These are phyloP conservation scores for Echiichthys vipera DNA, from an alignment of 2,797 vertebrate genomes.

Conservation along the genomic window DNA sequence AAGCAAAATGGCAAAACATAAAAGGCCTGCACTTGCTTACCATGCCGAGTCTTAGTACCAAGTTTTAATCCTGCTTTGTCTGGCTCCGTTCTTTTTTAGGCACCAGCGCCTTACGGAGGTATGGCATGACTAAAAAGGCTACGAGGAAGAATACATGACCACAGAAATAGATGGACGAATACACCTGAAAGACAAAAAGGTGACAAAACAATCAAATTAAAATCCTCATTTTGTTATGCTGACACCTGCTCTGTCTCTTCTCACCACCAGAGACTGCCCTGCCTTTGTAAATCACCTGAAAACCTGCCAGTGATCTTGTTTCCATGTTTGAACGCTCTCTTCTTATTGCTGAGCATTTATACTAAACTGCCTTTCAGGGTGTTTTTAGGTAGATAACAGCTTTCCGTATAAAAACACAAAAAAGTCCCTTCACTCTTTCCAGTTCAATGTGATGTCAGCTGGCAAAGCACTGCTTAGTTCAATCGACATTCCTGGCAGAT, in stretches of 20 bases:
- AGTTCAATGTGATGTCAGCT: not conserved
- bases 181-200: conserved; percentile 87
- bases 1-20: not conserved
- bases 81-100: conserved; percentile 84
- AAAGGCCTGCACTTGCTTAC: conserved; percentile 48
- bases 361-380: not conserved
- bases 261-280: not conserved
- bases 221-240: not conserved
- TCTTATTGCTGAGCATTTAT: not conserved
- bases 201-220: not conserved
- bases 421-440: not conserved
- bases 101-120: conserved; percentile 90
- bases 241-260: not conserved
- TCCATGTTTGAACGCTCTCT: not conserved
- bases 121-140: conserved; percentile 87
- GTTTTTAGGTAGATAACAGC: not conserved
- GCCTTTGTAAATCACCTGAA: not conserved
- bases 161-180: conserved; percentile 92
- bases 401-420: not conserved
- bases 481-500: conserved; percentile 1
- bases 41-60: conserved; percentile 42
- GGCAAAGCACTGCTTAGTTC: not conserved
- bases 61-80: conserved; percentile 81
- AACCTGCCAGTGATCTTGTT: not conserved
- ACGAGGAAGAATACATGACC: conserved; percentile 92